Conservation (phyloP, 1,140 invertebrate genomes). For the Pseudobourletiella spinata region DNA sequence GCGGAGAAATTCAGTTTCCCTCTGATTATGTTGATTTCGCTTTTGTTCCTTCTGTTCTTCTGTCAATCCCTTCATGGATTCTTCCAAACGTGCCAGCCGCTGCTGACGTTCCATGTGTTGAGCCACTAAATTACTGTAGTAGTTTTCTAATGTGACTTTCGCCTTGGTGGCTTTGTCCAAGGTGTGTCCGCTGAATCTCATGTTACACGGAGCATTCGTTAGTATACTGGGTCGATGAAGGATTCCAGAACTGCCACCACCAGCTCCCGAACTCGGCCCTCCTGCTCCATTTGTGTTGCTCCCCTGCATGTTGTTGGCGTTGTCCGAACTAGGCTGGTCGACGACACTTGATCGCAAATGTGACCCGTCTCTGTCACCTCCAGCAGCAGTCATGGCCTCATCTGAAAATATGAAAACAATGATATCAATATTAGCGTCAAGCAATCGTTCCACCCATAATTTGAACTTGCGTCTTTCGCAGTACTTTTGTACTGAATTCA, state of each 20-base stretch:
- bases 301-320: background rate
- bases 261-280: background rate
- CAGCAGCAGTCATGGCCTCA: conserved; percentile 26
- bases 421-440: no score
- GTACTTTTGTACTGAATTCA: no score
- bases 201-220: conserved; percentile 53
- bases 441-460: no score
- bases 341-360: conserved; percentile 15
- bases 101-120: conserved; percentile 96
- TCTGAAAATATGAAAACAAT: no score
- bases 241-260: conserved; percentile 1
- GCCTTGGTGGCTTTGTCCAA: conserved; percentile 98
- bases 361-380: conserved; percentile 25
- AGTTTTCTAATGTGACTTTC: conserved; percentile 97
- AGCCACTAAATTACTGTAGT: conserved; percentile 94
- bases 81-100: conserved; percentile 82
- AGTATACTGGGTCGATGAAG: conserved; percentile 24
- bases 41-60: conserved; percentile 79
- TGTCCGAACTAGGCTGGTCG: conserved; percentile 8
- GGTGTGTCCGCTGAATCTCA: conserved; percentile 90
- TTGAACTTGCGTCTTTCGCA: no score
- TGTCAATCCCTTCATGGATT: conserved; percentile 78
- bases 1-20: conserved; percentile 95
- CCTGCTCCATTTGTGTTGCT: background rate
- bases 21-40: conserved; percentile 88